Base-by-base conservation (phyloP, 2,797 vertebrate species). In the Danionella dracula region DNA sequence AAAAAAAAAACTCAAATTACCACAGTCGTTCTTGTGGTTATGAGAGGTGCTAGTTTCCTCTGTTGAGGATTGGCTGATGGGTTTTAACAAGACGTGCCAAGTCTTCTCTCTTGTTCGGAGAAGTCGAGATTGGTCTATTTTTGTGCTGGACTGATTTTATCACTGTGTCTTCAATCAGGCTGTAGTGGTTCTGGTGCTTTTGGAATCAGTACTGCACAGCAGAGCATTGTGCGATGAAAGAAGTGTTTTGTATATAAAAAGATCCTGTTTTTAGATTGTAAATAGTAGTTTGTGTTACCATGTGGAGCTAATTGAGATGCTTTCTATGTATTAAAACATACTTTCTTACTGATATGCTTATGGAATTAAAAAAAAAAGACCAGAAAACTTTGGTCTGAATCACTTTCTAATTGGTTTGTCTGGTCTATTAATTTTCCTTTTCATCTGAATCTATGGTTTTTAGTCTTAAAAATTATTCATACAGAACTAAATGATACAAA, bases 181-280 rank as follows among this genome's bases (percentile, higher is more conserved):
- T 35, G 19, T 21, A 64, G 41, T 23, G 19, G 53, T 49, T 59
- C 57, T 41, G 56, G 37, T 32, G 6, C 32, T 45, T 41, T 27
- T 44, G 38, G 45, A 66, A n/a, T 16, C 29, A 17, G 41, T 11
- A 8, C n/a, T n/a, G n/a, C n/a, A n/a, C 20, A 2, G 2, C 19
- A 58, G 50, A 46, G 42, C 13, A 42, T 46, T 50, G 53, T 63
- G 66, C 66, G 77, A 69, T 60, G 77, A 59, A 40, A 77, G 11
- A 71, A 57, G 61, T 79, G 59, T 79, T 69, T 55, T 78, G 80
- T 84, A 78, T 50, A 80, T 68, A 71, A 44, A 6, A 46, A 32
- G 4, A 50, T 17, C 44, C 13, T 13, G 2, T 62, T 73, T 71
- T 68, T 74, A 68, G 70, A 51, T 68, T 85, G 81, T 83, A 81